phyloP scores from a whole-genome alignment of 2,797 vertebrate genomes.

The Clarias platycephalus region DNA sequence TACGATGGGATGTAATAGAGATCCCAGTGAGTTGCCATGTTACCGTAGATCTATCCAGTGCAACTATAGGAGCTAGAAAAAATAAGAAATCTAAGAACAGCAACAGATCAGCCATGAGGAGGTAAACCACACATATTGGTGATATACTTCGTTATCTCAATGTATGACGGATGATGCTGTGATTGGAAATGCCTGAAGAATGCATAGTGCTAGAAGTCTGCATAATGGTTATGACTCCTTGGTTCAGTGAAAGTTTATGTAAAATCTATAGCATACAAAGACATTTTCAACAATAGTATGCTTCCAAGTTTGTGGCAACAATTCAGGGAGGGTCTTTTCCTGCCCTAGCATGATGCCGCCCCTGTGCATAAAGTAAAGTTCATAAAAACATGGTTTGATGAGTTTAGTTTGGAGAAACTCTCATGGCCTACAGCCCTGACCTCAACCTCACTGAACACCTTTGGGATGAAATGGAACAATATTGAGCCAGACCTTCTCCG shows the following conservation, averaged over 20 bases:
- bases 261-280: not conserved
- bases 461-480: not conserved
- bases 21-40: not conserved
- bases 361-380: not conserved
- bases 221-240: not conserved
- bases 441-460: not conserved
- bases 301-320: not conserved
- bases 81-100: not conserved
- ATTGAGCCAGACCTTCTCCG: no score
- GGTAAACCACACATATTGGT: not conserved
- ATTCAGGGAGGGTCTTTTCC: not conserved
- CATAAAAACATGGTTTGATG: slow-evolving; percentile 1
- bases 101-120: no score
- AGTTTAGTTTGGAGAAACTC: not conserved
- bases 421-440: not conserved
- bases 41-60: not conserved
- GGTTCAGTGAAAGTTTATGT: not conserved
- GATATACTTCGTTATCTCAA: not conserved
- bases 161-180: not conserved
- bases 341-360: not conserved
- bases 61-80: not conserved
- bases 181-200: not conserved
- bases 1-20: not conserved
- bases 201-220: not conserved
- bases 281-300: not conserved